A percentile compares a stretch with the other conserved stretches of the same genome.
phyloP scores from a whole-genome alignment of 2,888 invertebrate species.

The Disparrhopalites patrizii region DNA sequence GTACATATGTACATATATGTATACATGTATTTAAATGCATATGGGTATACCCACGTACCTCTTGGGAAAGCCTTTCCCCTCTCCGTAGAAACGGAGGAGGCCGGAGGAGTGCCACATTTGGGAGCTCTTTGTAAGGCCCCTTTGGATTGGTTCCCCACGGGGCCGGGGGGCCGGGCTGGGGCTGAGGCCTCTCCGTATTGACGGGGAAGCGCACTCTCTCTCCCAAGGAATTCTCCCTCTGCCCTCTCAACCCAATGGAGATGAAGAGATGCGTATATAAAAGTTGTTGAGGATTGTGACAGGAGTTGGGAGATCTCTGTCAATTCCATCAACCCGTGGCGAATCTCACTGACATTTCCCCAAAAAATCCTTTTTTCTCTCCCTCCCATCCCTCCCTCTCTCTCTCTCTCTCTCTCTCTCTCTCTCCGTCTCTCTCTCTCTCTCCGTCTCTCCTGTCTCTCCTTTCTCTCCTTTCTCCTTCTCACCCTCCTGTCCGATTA shows the following conservation, averaged over 20 bases:
- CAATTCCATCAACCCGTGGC: slow-evolving; percentile 48
- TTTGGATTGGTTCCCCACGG: background rate
- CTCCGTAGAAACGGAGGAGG: background rate
- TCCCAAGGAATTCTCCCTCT: slow-evolving; percentile 15
- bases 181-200: too few species aligned
- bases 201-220: background rate
- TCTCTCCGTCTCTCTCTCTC: slow-evolving; percentile 5
- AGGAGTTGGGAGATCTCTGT: slow-evolving; percentile 46
- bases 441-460: too few species aligned
- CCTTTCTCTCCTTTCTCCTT: too few species aligned
- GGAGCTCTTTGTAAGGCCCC: background rate
- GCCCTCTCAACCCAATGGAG: slow-evolving; percentile 28
- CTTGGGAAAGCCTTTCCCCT: too few species aligned
- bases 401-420: slow-evolving; percentile 7
- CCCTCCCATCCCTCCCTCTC: too few species aligned
- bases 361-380: slow-evolving; percentile 27
- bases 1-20: too few species aligned
- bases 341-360: slow-evolving; percentile 49
- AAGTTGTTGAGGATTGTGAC: slow-evolving; percentile 40
- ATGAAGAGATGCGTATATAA: slow-evolving; percentile 43
- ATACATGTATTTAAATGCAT: too few species aligned
- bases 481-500: slow-evolving; percentile 28
- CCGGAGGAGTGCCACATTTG: background rate
- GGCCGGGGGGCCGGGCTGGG: slow-evolving; percentile 10
- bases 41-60: too few species aligned